Percentiles rank a stretch among this genome's conserved stretches.
phyloP scores from a whole-genome alignment of 1,140 invertebrate genomes.

The Mamestra configurata region DNA sequence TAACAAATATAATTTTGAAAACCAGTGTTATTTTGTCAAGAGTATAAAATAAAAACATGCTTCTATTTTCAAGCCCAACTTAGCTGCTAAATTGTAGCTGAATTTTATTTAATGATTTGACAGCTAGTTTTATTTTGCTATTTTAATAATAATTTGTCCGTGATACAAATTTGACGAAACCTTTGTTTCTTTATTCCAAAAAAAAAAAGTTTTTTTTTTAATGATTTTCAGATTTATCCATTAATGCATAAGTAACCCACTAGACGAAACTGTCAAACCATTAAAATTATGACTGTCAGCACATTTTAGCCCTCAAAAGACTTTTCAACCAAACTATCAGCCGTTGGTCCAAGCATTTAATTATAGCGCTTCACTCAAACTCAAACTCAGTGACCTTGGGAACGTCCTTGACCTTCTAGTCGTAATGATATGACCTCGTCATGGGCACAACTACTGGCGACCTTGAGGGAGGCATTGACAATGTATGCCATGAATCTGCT shows the following conservation, averaged over 20 bases:
- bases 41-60: constrained; percentile 45
- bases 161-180: no score
- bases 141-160: not conserved
- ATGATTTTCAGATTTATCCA: not conserved
- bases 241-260: not conserved
- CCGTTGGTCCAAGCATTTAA: constrained; percentile 82
- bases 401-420: constrained; percentile 56
- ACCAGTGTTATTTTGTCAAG: constrained; percentile 49
- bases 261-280: not conserved
- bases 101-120: constrained; percentile 21
- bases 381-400: constrained; percentile 52
- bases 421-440: constrained; percentile 58
- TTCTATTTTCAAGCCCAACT: constrained; percentile 27
- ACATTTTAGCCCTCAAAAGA: constrained; percentile 15
- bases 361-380: constrained; percentile 50
- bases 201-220: no score
- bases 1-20: constrained; percentile 52
- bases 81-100: constrained; percentile 25
- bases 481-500: constrained; percentile 87
- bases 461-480: constrained; percentile 85
- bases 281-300: constrained; percentile 1
- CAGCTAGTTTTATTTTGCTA: not conserved
- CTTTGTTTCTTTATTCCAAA: not conserved
- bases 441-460: constrained; percentile 76
- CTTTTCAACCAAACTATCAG: constrained; percentile 60